Percentiles rank a stretch among this genome's conserved stretches.
Evolutionary conservation across 1,140 invertebrate species (phyloP).

Genomic region (Cyphomyrmex costatus): DNA sequence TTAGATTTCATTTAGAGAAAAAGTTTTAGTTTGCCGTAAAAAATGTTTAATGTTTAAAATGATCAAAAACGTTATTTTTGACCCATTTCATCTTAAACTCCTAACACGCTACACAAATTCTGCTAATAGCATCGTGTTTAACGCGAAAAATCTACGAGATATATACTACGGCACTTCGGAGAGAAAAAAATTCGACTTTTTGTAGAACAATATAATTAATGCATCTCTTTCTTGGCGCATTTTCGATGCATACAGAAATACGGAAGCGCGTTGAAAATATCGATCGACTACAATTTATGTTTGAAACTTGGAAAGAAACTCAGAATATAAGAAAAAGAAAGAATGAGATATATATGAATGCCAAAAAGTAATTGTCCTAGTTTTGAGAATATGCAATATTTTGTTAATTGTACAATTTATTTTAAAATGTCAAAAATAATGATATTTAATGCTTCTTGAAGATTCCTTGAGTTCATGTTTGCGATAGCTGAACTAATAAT

Average conservation of each 20-base stretch:
- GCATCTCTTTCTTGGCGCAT: background rate
- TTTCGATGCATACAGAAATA: background rate
- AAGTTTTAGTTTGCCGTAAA: too few relatives aligned
- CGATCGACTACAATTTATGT: constrained; percentile 33
- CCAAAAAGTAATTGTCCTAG: background rate
- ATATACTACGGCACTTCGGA: too few relatives aligned
- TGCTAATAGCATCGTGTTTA: too few relatives aligned
- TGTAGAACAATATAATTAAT: constrained; percentile 1
- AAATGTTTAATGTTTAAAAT: too few relatives aligned
- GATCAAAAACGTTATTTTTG: too few relatives aligned
- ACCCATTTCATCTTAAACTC: too few relatives aligned
- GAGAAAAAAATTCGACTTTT: too few relatives aligned
- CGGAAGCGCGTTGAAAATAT: background rate
- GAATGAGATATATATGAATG: background rate
- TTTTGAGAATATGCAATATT: background rate
- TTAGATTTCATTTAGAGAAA: too few relatives aligned
- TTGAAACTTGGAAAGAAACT: background rate
- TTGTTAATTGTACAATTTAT: constrained; percentile 14
- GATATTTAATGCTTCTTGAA: constrained; percentile 4
- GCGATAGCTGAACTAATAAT: too few relatives aligned
- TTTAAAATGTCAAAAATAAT: background rate
- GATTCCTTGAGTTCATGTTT: background rate
- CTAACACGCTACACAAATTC: too few relatives aligned
- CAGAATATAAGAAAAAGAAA: background rate
- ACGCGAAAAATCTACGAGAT: too few relatives aligned